Evolutionary conservation across 2,888 invertebrate genomes (phyloP).

Genomic region (Erannis defoliaria): DNA sequence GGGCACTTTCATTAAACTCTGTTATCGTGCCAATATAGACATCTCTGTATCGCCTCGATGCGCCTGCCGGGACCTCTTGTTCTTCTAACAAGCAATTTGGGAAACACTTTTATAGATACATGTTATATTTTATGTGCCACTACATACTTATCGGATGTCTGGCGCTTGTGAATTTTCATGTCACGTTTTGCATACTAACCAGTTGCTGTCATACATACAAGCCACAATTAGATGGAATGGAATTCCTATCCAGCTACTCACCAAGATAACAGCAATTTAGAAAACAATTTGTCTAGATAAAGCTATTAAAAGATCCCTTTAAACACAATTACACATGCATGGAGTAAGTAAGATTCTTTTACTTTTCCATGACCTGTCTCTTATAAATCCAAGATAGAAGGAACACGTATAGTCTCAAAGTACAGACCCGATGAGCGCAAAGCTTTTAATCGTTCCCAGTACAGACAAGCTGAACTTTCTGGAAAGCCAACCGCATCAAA

Average conservation of each 20-base stretch:
- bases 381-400: too few relatives aligned
- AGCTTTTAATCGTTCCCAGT: background rate
- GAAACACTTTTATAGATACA: constrained; percentile 14
- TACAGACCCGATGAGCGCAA: background rate
- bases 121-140: background rate
- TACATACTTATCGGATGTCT: background rate
- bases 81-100: constrained; percentile 31
- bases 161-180: constrained; percentile 2
- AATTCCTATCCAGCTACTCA: constrained; percentile 22
- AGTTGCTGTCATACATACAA: background rate
- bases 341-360: too few relatives aligned
- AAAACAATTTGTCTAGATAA: background rate
- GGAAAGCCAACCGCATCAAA: constrained; percentile 9
- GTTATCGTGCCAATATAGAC: constrained; percentile 56
- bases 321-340: background rate
- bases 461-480: constrained; percentile 5
- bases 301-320: background rate
- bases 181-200: constrained; percentile 10
- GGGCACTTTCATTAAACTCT: constrained; percentile 71
- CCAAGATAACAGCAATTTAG: constrained; percentile 2
- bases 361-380: too few relatives aligned
- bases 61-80: constrained; percentile 41
- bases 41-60: constrained; percentile 38
- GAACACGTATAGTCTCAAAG: too few relatives aligned
- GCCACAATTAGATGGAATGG: constrained; percentile 3